Percentiles rank a stretch among this genome's conserved stretches.
These are phyloP conservation scores for Amphiprion clarkii DNA, from an alignment of 2,797 vertebrate species.

Conservation along the genomic window DNA sequence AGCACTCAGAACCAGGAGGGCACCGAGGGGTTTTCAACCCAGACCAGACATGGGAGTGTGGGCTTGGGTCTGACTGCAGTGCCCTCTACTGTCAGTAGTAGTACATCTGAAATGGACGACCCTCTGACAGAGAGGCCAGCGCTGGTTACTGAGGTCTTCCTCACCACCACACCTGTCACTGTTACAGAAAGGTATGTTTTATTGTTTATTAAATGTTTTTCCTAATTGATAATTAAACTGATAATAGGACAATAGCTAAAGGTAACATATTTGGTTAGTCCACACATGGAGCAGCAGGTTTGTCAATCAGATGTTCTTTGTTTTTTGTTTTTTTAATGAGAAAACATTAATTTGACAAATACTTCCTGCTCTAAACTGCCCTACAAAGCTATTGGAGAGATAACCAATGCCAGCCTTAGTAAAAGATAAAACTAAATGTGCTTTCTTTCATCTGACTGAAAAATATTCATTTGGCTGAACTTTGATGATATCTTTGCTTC, in stretches of 20 bases:
- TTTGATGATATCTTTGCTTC: not conserved
- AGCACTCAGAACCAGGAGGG: conserved; percentile 62
- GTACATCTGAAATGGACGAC: conserved; percentile 63
- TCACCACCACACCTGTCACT: conserved; percentile 56
- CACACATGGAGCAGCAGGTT: no score
- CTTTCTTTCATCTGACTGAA: not conserved
- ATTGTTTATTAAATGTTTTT: not conserved
- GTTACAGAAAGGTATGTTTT: conserved; percentile 65
- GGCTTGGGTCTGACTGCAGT: conserved; percentile 60
- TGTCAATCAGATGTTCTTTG: no score
- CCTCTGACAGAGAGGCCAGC: conserved; percentile 50
- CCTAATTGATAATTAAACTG: not conserved
- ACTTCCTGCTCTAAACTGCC: not conserved
- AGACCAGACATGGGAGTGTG: conserved; percentile 61
- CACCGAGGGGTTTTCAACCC: conserved; percentile 52
- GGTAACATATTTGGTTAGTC: no score
- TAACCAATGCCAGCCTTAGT: not conserved
- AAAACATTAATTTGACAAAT: not conserved
- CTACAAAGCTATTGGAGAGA: not conserved
- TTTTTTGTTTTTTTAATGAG: no score
- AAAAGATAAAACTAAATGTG: not conserved
- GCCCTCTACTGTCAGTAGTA: conserved; percentile 56
- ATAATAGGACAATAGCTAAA: not conserved
- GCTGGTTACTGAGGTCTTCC: conserved; percentile 42
- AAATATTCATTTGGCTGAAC: not conserved